These are phyloP conservation scores for Prunella fulvescens DNA, from an alignment of 2,113 vertebrate species.

Conservation along the genomic window DNA sequence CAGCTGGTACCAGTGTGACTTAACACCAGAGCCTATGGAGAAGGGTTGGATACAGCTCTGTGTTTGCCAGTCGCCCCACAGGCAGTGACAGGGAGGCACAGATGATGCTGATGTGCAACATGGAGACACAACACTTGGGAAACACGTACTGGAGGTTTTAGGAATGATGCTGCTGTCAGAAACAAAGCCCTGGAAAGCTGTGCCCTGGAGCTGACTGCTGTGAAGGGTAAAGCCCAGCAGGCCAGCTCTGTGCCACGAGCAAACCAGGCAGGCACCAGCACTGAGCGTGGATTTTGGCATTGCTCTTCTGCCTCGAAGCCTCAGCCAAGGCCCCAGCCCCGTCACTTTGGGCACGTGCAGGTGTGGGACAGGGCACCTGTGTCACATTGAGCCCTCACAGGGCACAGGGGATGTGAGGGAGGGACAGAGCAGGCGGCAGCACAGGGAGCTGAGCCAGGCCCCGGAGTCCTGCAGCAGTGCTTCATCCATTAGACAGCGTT, in stretches of 20 bases:
- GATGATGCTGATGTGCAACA: background rate
- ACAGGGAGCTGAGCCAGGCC: background rate
- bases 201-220: background rate
- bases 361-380: background rate
- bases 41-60: rapidly evolving
- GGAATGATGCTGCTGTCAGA: background rate
- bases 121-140: background rate
- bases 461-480: background rate
- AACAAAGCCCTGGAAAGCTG: background rate
- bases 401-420: background rate
- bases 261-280: background rate
- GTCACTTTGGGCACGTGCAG: background rate
- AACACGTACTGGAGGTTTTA: background rate
- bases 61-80: background rate
- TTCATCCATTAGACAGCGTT: background rate
- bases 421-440: background rate
- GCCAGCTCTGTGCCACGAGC: background rate
- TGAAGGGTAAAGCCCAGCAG: background rate
- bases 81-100: background rate
- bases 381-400: rapidly evolving
- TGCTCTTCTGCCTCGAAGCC: background rate
- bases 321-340: background rate
- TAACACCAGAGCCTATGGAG: rapidly evolving
- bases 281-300: background rate
- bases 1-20: background rate